Conservation (phyloP, 2,113 vertebrate species). For the Oriolus oriolus region DNA sequence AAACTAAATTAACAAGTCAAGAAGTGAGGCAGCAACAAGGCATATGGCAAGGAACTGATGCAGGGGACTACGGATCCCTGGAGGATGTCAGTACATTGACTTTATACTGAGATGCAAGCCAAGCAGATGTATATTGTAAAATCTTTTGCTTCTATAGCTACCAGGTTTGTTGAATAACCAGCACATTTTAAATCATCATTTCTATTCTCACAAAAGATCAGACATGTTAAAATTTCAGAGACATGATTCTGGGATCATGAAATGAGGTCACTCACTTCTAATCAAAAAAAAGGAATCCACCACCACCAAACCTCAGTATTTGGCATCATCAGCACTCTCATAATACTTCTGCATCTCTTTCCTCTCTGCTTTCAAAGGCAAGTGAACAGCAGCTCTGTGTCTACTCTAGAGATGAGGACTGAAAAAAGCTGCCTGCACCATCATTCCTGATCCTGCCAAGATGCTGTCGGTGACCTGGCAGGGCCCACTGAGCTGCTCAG, state of each 20-base stretch:
- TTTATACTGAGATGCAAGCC: not conserved
- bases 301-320: not conserved
- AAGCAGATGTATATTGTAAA: not conserved
- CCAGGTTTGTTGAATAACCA: not conserved
- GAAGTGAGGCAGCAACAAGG: not conserved
- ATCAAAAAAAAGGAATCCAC: not conserved
- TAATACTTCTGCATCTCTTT: not conserved
- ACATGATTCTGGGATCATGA: not conserved
- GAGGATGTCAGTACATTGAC: not conserved
- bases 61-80: accelerated
- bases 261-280: not conserved
- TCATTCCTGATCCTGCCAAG: not conserved
- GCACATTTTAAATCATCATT: not conserved
- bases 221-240: not conserved
- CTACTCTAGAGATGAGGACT: not conserved
- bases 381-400: not conserved
- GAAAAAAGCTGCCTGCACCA: not conserved
- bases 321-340: not conserved
- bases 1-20: not conserved
- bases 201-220: not conserved
- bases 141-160: not conserved
- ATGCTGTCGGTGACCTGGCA: accelerated
- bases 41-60: not conserved
- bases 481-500: not conserved
- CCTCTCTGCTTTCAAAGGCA: not conserved